Evolutionary conservation across 2,888 invertebrate genomes (phyloP).

Genomic region (Apeira syringaria): DNA sequence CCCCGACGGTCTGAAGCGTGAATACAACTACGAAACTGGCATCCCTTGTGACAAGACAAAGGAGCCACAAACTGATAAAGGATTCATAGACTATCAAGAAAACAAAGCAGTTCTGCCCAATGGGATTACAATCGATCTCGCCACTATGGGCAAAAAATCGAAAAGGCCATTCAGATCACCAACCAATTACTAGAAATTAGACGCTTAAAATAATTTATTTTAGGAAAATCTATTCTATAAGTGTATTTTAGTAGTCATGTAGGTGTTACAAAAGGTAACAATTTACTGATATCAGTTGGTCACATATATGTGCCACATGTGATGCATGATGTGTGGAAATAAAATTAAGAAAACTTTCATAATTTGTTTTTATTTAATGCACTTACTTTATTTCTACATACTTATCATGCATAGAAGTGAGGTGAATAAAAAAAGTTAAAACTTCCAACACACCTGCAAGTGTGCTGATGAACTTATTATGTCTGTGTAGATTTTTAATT

Average conservation of each 20-base stretch:
- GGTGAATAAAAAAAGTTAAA: too few species aligned
- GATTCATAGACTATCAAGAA: conserved; percentile 89
- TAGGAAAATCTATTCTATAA: conserved; percentile 64
- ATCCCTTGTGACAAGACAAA: conserved; percentile 86
- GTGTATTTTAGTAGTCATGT: conserved; percentile 57
- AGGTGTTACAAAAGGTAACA: conserved; percentile 49
- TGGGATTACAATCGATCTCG: conserved; percentile 88
- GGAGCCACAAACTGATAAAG: conserved; percentile 81
- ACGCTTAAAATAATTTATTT: conserved; percentile 66
- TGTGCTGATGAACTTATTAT: too few species aligned
- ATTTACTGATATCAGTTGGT: conserved; percentile 41
- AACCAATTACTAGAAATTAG: conserved; percentile 69
- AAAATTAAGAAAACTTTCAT: conserved; percentile 34
- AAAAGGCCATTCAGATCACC: conserved; percentile 85
- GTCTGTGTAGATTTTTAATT: too few species aligned
- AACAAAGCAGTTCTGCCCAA: conserved; percentile 89
- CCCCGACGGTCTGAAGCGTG: conserved; percentile 91
- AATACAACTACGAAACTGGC: conserved; percentile 92
- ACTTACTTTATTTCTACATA: too few species aligned
- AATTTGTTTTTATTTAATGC: conserved; percentile 10
- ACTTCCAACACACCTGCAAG: too few species aligned
- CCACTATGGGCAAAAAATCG: conserved; percentile 88
- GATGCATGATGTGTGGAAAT: conserved; percentile 47
- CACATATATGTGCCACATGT: conserved; percentile 43
- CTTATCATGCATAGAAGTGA: too few species aligned